These are phyloP conservation scores for Esox lucius DNA, from an alignment of 2,797 vertebrate species.

Conservation along the genomic window DNA sequence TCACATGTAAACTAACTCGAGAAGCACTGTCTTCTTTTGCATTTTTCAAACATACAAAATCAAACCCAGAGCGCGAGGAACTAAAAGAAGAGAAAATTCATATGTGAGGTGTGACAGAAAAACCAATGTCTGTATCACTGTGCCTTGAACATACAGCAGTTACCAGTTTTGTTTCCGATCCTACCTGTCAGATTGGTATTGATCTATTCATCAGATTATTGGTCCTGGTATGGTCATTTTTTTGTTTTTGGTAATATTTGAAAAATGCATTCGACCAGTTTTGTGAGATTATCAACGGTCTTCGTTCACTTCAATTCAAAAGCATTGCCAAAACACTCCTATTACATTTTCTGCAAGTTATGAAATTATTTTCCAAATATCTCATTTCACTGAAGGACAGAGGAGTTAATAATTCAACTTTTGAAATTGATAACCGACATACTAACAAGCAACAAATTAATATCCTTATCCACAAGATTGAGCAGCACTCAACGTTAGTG, in stretches of 20 bases:
- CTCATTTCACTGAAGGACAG: slow-evolving; percentile 41
- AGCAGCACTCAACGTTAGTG: slow-evolving; percentile 56
- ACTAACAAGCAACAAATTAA: slow-evolving; percentile 41
- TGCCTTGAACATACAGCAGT: slow-evolving; percentile 59
- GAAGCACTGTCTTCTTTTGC: slow-evolving; percentile 68
- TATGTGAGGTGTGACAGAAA: slow-evolving; percentile 60
- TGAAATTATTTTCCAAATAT: slow-evolving; percentile 35
- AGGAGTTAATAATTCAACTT: slow-evolving; percentile 35
- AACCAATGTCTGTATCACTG: slow-evolving; percentile 52
- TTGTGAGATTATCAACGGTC: slow-evolving; percentile 34
- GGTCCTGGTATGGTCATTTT: slow-evolving; percentile 39
- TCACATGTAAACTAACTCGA: slow-evolving; percentile 73
- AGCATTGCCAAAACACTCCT: slow-evolving; percentile 5
- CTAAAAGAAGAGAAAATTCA: slow-evolving; percentile 46
- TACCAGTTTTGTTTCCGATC: slow-evolving; percentile 49
- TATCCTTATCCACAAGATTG: slow-evolving; percentile 52
- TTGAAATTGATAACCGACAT: slow-evolving; percentile 16
- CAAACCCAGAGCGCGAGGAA: slow-evolving; percentile 61
- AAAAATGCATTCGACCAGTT: slow-evolving; percentile 33
- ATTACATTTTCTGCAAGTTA: slow-evolving; percentile 29
- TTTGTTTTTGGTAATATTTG: slow-evolving; percentile 2
- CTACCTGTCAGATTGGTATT: slow-evolving; percentile 22
- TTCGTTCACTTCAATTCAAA: slow-evolving; percentile 26
- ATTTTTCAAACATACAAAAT: slow-evolving; percentile 70
- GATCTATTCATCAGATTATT: slow-evolving; percentile 37